phyloP scores from a whole-genome alignment of 2,888 invertebrate genomes.

The Desoria tigrina region DNA sequence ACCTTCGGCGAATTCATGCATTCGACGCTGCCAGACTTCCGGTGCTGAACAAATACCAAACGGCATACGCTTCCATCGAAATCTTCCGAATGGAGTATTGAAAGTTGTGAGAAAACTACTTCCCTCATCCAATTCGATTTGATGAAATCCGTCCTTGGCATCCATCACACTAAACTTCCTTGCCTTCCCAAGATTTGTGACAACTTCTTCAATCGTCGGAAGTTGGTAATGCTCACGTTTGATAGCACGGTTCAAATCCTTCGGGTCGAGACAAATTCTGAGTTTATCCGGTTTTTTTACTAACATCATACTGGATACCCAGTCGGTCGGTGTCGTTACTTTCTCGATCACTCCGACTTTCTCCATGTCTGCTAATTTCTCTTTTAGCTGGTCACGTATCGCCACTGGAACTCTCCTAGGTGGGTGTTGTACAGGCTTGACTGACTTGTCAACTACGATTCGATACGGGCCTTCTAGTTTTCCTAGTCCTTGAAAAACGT shows the following conservation, averaged over 20 bases:
- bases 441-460: slow-evolving; percentile 7
- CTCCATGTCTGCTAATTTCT: slow-evolving; percentile 31
- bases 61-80: slow-evolving; percentile 35
- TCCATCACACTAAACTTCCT: slow-evolving; percentile 40
- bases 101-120: slow-evolving; percentile 21
- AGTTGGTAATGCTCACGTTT: slow-evolving; percentile 34
- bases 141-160: slow-evolving; percentile 42
- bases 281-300: too few relatives aligned
- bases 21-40: slow-evolving; percentile 37
- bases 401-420: slow-evolving; percentile 43
- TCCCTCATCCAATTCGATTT: slow-evolving; percentile 37
- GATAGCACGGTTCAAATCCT: slow-evolving; percentile 43
- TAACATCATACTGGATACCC: too few relatives aligned
- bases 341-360: slow-evolving; percentile 43
- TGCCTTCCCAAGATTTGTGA: slow-evolving; percentile 24
- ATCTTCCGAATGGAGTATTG: slow-evolving; percentile 51
- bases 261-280: slow-evolving; percentile 48
- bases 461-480: slow-evolving; percentile 14
- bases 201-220: slow-evolving; percentile 42
- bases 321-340: slow-evolving; percentile 43
- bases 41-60: slow-evolving; percentile 44
- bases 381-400: slow-evolving; percentile 30
- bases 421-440: slow-evolving; percentile 28
- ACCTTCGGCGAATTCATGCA: slow-evolving; percentile 30
- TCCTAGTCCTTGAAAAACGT: slow-evolving; percentile 23